phyloP scores from a whole-genome alignment of 2,888 invertebrate species.

The Protodeltote pygarga region DNA sequence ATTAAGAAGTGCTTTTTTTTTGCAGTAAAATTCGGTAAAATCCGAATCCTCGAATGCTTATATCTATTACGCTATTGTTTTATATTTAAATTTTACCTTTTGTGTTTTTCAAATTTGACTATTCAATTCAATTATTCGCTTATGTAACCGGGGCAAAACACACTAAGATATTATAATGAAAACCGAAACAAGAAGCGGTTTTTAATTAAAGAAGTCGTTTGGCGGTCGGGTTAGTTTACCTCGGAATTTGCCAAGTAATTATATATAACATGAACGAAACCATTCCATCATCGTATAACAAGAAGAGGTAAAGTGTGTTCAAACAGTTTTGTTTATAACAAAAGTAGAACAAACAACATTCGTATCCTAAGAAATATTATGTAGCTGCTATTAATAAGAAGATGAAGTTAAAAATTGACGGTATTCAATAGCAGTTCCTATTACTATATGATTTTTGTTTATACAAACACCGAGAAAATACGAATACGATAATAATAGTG shows the following conservation, averaged over 20 bases:
- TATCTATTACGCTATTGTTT: slow-evolving; percentile 2
- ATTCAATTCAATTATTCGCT: slow-evolving; percentile 20
- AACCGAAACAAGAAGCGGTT: slow-evolving; percentile 30
- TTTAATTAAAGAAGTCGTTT: slow-evolving; percentile 40
- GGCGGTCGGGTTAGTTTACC: slow-evolving; percentile 37
- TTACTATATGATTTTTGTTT: background rate
- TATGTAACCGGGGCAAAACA: slow-evolving; percentile 15
- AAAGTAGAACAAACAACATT: slow-evolving; percentile 14
- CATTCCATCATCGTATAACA: slow-evolving; percentile 47
- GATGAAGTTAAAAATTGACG: background rate
- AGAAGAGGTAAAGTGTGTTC: slow-evolving; percentile 29
- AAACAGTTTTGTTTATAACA: slow-evolving; percentile 5
- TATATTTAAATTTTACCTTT: slow-evolving; percentile 5
- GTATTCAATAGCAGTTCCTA: background rate
- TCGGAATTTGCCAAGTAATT: slow-evolving; percentile 45
- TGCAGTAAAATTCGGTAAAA: no score
- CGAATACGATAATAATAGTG: no score
- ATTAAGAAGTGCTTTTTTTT: no score
- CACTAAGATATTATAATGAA: slow-evolving; percentile 32
- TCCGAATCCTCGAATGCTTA: no score
- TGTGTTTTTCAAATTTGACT: slow-evolving; percentile 10
- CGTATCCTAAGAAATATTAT: background rate
- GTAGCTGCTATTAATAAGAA: background rate
- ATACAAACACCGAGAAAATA: background rate
- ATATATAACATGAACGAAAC: slow-evolving; percentile 46